phyloP scores from a whole-genome alignment of 2,113 vertebrate genomes.

The Turnix velox region DNA sequence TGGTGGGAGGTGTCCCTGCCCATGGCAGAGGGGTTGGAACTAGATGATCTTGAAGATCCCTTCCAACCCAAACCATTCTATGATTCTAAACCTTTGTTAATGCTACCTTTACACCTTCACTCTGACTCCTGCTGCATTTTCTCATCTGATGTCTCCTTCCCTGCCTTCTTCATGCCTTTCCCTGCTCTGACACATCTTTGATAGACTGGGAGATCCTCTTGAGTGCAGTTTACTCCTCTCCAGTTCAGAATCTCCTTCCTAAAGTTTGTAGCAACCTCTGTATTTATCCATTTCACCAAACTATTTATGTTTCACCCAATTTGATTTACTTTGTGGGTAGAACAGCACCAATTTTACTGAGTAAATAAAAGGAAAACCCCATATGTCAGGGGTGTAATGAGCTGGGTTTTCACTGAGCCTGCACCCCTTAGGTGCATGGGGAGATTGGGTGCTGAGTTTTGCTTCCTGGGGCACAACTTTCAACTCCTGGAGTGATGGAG shows the following conservation, averaged over 20 bases:
- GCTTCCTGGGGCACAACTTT: not conserved
- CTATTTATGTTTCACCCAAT: not conserved
- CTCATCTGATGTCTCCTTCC: not conserved
- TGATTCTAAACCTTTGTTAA: not conserved
- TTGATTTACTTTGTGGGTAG: not conserved
- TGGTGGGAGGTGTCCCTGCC: too few species aligned
- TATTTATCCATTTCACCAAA: not conserved
- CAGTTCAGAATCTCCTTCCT: rapidly evolving
- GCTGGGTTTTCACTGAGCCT: not conserved
- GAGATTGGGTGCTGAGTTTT: not conserved
- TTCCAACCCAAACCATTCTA: too few species aligned
- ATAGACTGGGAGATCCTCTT: not conserved
- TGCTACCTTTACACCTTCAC: not conserved
- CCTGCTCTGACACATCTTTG: not conserved
- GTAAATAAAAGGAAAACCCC: not conserved
- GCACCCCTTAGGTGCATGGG: not conserved
- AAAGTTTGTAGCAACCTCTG: not conserved
- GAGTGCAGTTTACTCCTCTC: not conserved
- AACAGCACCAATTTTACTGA: rapidly evolving
- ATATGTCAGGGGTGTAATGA: rapidly evolving
- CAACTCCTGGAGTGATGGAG: not conserved
- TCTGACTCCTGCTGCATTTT: not conserved
- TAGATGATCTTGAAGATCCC: too few species aligned
- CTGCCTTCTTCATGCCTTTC: not conserved
- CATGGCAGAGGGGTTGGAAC: too few species aligned